Conservation (phyloP, 1,140 invertebrate genomes). For the Dendrolimus kikuchii region DNA sequence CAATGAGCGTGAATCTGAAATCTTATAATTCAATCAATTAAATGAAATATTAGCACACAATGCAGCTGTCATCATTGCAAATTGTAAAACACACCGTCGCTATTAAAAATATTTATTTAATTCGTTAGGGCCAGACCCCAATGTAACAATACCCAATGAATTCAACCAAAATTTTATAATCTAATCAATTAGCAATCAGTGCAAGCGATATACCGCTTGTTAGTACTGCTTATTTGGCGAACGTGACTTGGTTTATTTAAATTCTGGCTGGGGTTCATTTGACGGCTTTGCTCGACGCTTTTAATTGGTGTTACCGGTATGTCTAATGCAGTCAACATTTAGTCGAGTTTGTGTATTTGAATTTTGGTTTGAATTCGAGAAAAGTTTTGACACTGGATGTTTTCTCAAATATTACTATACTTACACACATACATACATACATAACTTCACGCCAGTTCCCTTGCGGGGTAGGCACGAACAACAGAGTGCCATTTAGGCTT, state of each 20-base stretch:
- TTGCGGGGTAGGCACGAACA: too few relatives aligned
- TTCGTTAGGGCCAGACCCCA: conserved; percentile 33
- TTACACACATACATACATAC: too few relatives aligned
- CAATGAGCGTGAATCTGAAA: too few relatives aligned
- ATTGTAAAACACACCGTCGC: conserved; percentile 59
- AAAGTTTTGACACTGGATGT: too few relatives aligned
- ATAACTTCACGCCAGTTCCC: too few relatives aligned
- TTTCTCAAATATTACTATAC: too few relatives aligned
- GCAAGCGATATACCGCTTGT: conserved; percentile 69
- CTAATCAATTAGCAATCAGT: conserved; percentile 72
- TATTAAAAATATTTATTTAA: conserved; percentile 55
- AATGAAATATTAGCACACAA: conserved; percentile 18
- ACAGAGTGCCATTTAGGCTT: too few relatives aligned
- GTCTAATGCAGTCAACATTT: conserved; percentile 3
- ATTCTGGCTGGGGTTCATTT: conserved; percentile 46
- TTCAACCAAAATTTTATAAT: conserved; percentile 67
- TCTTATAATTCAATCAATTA: conserved; percentile 6
- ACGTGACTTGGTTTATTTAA: conserved; percentile 65
- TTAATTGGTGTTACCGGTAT: conserved; percentile 42
- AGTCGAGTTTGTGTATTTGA: conserved; percentile 1
- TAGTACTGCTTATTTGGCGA: conserved; percentile 64
- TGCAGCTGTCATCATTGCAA: conserved; percentile 40
- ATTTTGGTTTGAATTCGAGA: too few relatives aligned
- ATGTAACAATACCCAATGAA: conserved; percentile 51
- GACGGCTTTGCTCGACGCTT: conserved; percentile 44